These are phyloP conservation scores for Chrosomus eos DNA, from an alignment of 2,797 vertebrate genomes.

Conservation along the genomic window DNA sequence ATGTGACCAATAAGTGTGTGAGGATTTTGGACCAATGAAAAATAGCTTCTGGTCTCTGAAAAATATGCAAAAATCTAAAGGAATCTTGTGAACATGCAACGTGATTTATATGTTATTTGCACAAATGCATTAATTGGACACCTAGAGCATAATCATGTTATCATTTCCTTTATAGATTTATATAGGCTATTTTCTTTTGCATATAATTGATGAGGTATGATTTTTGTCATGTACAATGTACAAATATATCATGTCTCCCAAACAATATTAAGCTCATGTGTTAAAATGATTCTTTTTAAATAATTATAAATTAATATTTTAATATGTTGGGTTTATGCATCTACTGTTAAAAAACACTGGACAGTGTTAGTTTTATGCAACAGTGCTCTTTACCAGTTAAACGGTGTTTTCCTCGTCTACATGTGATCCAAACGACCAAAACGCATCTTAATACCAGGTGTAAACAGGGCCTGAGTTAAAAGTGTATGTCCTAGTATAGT, in stretches of 20 bases:
- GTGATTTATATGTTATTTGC: not conserved
- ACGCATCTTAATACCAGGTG: not conserved
- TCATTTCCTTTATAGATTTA: not conserved
- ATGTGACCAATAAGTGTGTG: slow-evolving; percentile 18
- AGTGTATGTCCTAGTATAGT: not conserved
- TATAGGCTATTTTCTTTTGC: not conserved
- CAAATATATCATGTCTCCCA: too few species aligned
- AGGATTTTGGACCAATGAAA: slow-evolving; percentile 30
- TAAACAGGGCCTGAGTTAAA: not conserved
- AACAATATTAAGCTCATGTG: not conserved
- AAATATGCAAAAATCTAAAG: not conserved
- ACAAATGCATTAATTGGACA: not conserved
- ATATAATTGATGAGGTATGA: not conserved
- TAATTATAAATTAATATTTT: too few species aligned
- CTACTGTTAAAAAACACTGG: too few species aligned
- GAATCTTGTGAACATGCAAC: not conserved
- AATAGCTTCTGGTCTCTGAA: slow-evolving; percentile 6
- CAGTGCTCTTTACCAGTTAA: too few species aligned
- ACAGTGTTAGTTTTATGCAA: too few species aligned
- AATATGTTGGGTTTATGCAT: too few species aligned
- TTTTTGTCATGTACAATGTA: not conserved
- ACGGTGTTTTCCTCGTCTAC: not conserved
- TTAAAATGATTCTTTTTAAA: too few species aligned
- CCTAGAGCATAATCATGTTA: not conserved
- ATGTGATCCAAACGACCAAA: not conserved